Evolutionary conservation across 2,113 vertebrate genomes (phyloP).

Genomic region (Pseudorectes ferrugineus): DNA sequence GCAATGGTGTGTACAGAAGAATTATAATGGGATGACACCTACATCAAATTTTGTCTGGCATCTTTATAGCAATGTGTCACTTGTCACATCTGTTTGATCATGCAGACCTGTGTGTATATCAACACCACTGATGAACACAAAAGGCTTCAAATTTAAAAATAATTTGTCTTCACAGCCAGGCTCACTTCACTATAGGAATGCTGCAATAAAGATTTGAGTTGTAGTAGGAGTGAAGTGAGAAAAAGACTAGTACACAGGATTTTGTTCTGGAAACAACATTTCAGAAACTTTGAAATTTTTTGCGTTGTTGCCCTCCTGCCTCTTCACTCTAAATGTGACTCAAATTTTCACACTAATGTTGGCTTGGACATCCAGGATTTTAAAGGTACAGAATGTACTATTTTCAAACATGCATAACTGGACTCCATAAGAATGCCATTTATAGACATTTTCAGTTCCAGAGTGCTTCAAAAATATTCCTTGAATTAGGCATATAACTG

Average conservation of each 20-base stretch:
- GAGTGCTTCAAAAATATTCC: neutral
- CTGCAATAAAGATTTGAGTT: neutral
- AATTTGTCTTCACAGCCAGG: neutral
- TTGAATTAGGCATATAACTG: neutral
- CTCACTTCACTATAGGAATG: neutral
- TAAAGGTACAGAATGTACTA: neutral
- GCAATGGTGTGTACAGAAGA: neutral
- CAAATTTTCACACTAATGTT: neutral
- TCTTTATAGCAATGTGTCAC: neutral
- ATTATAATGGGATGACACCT: neutral
- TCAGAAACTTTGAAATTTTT: neutral
- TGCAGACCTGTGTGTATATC: neutral
- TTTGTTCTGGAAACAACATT: neutral
- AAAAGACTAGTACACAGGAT: neutral
- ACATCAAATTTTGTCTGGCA: neutral
- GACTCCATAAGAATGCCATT: neutral
- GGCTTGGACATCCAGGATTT: neutral
- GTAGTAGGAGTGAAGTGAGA: neutral
- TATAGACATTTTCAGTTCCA: neutral
- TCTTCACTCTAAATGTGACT: neutral
- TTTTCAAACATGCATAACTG: neutral
- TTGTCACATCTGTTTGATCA: slow-evolving; percentile 29
- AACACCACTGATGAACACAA: neutral
- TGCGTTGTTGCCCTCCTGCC: neutral
- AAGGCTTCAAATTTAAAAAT: neutral